Percentiles rank a stretch among this genome's conserved stretches.
Conservation (phyloP, 2,113 vertebrate genomes). For the Megaceryle maxima region DNA sequence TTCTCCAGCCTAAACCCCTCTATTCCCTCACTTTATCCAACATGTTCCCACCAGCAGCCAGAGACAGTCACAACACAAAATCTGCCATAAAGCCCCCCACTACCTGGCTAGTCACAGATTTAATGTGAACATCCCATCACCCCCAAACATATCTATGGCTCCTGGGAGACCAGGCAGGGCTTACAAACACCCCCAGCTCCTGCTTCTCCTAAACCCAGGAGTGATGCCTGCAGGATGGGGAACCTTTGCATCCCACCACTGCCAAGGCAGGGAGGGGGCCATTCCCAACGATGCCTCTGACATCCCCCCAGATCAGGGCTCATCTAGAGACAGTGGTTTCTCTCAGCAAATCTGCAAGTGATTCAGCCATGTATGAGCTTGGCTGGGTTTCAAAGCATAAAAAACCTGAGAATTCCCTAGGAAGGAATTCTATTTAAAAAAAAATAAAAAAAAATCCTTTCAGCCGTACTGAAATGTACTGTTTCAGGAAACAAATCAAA, state of each 20-base stretch:
- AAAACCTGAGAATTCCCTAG: conserved; percentile 30
- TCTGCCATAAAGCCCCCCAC: not conserved
- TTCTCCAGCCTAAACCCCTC: not conserved
- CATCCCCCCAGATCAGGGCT: not conserved
- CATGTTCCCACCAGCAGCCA: not conserved
- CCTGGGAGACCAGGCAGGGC: not conserved
- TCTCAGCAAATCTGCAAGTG: not conserved
- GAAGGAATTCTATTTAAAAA: conserved; percentile 10
- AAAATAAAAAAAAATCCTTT: not conserved
- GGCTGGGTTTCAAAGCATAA: conserved; percentile 39
- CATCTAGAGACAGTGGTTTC: not conserved
- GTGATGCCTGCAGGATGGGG: fast-evolving
- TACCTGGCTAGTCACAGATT: not conserved
- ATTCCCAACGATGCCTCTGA: fast-evolving
- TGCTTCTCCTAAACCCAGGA: not conserved
- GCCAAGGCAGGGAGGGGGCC: not conserved
- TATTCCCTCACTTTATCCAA: not conserved
- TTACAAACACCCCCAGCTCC: not conserved
- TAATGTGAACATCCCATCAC: not conserved
- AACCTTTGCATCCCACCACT: not conserved
- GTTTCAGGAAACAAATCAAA: conserved; percentile 62
- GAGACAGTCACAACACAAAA: not conserved
- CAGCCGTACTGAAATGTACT: conserved; percentile 34
- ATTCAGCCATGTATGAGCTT: not conserved
- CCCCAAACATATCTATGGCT: not conserved